Base-by-base conservation (phyloP, 2,113 vertebrate genomes). In the Podarcis raffonei region DNA sequence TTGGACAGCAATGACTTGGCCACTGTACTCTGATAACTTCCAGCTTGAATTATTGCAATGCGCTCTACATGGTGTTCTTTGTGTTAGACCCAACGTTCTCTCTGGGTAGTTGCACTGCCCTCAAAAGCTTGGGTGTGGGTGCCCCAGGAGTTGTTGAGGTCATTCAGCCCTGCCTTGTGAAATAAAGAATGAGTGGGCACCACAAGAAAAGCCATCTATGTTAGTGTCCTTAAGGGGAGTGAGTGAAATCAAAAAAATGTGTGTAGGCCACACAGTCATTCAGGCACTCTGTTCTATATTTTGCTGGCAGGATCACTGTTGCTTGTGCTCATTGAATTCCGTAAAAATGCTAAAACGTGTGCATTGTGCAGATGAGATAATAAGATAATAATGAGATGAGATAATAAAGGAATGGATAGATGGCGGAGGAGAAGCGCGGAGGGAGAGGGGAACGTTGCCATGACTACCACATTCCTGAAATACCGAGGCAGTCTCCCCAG, bases 161-260 rank as follows among this genome's bases (percentile, higher is more conserved):
- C 85, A 85, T 39, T 93, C 18, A 11, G 20, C 83, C 87, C n/a
- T 0, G 57, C 32, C 1, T 0, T 25, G 62, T 1, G 13, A 62
- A 62, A 18, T 16, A 27, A 37, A 80, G 83, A 66, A n/a, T 0
- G 59, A 84, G 94, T 92, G 79, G 91, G 91, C 89, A 92, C 87
- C 68, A 69, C 89, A 77, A 89, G 42, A 91, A 92, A 94, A 88
- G 20, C 81, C 0, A 4, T 89, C 37, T 65, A 42, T 62, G 86
- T 72, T 35, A 59, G 13, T 81, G 81, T 62, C 74, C 80, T 72
- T 85, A 39, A 42, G 9, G 35, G 27, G 68, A 84, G 23, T 62
- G 68, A 91, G n/a, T 91, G 77, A 93, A 92, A 93, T 95, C 83
- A 30, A 23, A 62, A 94, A 96, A 94, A 94, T 93, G 91, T 90